These are phyloP conservation scores for Dipodomys merriami DNA, from an alignment of 2,113 vertebrate species.

Conservation along the genomic window DNA sequence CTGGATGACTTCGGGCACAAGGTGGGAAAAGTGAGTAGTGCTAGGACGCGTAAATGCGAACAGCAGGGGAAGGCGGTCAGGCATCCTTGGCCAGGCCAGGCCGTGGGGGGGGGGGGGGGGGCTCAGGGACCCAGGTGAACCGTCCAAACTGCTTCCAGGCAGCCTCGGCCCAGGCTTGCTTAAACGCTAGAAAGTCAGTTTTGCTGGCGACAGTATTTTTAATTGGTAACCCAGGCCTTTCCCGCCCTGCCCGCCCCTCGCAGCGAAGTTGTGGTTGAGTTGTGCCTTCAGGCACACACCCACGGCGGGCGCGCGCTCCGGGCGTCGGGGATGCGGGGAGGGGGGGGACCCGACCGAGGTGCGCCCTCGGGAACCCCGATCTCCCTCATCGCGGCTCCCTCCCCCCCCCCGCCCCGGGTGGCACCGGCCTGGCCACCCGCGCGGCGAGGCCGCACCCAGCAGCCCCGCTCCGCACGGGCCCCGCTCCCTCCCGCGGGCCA, in stretches of 20 bases:
- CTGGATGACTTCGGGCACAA: not conserved
- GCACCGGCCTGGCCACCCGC: not conserved
- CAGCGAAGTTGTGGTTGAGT: constrained; percentile 58
- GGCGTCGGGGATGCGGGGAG: not conserved
- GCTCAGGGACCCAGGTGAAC: not conserved
- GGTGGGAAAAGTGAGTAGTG: not conserved
- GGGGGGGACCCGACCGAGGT: not conserved
- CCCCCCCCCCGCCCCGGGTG: too few relatives aligned
- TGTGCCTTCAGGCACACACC: constrained; percentile 15
- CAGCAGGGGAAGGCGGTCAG: not conserved
- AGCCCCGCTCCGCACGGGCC: not conserved
- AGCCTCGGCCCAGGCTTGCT: not conserved
- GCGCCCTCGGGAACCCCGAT: not conserved
- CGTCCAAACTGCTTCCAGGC: not conserved
- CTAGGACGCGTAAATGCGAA: not conserved
- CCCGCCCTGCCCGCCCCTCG: not conserved
- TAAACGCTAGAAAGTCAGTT: not conserved
- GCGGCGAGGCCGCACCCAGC: not conserved
- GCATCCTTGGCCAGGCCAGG: too few relatives aligned
- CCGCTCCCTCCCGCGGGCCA: constrained; percentile 60
- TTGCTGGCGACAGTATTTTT: constrained; percentile 21
- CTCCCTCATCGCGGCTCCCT: too few relatives aligned
- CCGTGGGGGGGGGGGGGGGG: not conserved
- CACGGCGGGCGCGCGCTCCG: not conserved
- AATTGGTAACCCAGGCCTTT: constrained; percentile 28